Evolutionary conservation across 2,797 vertebrate species (phyloP).

Genomic region (Kryptolebias ocellatus): DNA sequence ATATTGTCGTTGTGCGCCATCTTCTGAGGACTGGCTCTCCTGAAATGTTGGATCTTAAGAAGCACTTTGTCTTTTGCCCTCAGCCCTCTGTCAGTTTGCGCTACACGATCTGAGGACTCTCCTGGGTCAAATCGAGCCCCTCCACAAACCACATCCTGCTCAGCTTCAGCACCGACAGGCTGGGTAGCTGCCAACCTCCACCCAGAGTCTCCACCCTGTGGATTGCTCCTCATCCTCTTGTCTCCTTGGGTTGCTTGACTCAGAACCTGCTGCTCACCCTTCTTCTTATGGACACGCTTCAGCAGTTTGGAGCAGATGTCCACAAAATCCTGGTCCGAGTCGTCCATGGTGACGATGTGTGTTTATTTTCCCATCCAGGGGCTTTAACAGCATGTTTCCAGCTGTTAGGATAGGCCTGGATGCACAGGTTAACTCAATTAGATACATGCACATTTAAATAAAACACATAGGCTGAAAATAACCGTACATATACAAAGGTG

Average conservation of each 20-base stretch:
- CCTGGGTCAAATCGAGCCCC: slow-evolving; percentile 10
- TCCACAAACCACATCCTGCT: not conserved
- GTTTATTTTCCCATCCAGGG: not conserved
- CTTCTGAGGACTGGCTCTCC: slow-evolving; percentile 81
- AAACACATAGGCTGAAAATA: not conserved
- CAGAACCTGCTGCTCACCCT: slow-evolving; percentile 14
- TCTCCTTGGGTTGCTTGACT: slow-evolving; percentile 34
- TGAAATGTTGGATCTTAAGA: slow-evolving; percentile 90
- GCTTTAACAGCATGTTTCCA: not conserved
- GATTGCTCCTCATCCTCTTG: slow-evolving; percentile 41
- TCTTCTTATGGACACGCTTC: slow-evolving; percentile 82
- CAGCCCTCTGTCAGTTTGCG: not conserved
- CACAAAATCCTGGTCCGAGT: slow-evolving; percentile 91
- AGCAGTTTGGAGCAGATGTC: slow-evolving; percentile 86
- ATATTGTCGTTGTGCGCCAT: slow-evolving; percentile 64
- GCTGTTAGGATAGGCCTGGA: not conserved
- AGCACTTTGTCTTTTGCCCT: slow-evolving; percentile 84
- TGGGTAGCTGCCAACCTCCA: slow-evolving; percentile 5
- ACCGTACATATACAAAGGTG: no score
- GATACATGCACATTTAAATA: not conserved
- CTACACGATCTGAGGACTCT: not conserved
- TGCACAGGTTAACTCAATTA: not conserved
- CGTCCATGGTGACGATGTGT: slow-evolving; percentile 82
- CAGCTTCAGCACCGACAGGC: slow-evolving; percentile 10
- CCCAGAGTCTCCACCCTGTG: slow-evolving; percentile 9